phyloP scores from a whole-genome alignment of 1,140 invertebrate genomes.

The Neodiprion lecontei region DNA sequence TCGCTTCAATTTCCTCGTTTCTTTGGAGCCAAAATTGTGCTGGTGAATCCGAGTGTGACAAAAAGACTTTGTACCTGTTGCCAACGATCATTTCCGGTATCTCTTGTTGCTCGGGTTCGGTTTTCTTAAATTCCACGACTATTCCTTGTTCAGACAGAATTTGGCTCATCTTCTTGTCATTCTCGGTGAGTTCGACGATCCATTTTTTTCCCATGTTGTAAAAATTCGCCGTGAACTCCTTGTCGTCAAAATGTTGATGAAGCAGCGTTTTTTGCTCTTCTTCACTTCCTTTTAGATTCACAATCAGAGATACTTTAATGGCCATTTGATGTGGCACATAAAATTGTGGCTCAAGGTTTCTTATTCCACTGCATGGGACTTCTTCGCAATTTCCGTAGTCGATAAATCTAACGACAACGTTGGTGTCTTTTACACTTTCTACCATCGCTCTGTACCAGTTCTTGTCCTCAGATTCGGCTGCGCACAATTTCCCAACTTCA shows the following conservation, averaged over 20 bases:
- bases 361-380: slow-evolving; percentile 36
- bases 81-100: slow-evolving; percentile 34
- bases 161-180: slow-evolving; percentile 47
- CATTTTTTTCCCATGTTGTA: slow-evolving; percentile 47
- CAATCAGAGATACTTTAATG: slow-evolving; percentile 56
- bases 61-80: slow-evolving; percentile 36
- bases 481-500: slow-evolving; percentile 64
- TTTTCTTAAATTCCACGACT: slow-evolving; percentile 5
- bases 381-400: slow-evolving; percentile 65
- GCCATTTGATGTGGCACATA: slow-evolving; percentile 62
- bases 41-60: slow-evolving; percentile 48
- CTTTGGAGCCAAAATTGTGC: slow-evolving; percentile 51
- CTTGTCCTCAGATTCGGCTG: slow-evolving; percentile 65
- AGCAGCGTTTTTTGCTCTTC: slow-evolving; percentile 43
- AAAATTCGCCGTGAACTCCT: slow-evolving; percentile 44
- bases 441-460: slow-evolving; percentile 64
- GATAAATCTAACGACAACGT: slow-evolving; percentile 53
- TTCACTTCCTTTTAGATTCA: slow-evolving; percentile 46
- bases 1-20: slow-evolving; percentile 26
- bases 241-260: slow-evolving; percentile 34
- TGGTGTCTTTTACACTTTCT: slow-evolving; percentile 22
- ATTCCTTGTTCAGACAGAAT: slow-evolving; percentile 31
- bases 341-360: slow-evolving; percentile 62
- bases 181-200: slow-evolving; percentile 43
- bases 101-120: background rate